Base-by-base conservation (phyloP, 2,797 vertebrate species). In the Galago senegalensis region DNA sequence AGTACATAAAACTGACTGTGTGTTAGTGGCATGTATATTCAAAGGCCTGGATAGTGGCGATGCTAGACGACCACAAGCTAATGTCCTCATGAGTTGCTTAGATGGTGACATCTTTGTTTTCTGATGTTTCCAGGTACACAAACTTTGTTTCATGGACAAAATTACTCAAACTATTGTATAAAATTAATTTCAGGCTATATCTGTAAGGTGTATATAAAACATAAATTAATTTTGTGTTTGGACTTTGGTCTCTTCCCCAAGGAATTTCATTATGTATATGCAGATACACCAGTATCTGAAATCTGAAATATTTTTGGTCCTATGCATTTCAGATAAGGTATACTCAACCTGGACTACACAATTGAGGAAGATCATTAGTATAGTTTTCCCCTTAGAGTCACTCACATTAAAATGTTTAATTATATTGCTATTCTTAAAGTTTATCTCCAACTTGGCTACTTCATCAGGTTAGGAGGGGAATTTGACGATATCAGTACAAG, bases 321-420 rank as follows among this genome's bases (percentile, higher is more conserved):
- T 31, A 67, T 3, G 65, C 53, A 58, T 79, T 79, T 79, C 21
- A n/a, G 7, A 25, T 79, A 58, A 79, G 23, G 12, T 21, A 37
- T 23, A 34, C n/a, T 58, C 76, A 79, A 37, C 53, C n/a, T 16
- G 13, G 23, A 84, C 65, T 60, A 77, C 0, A 31, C 31, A 67
- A 8, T 76, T 67, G 40, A 85, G 69, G 67, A 87, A 49, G 61
- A 81, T 67, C 31, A 23, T 67, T 88, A n/a, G 11, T 93, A 40
- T 29, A 63, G 23, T 73, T 94, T 89, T 13, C 49, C 40, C n/a
- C 17, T 86, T 31, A 91, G 80, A 69, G 94, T 67, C 49, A 63
- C 43, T 89, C 23, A 5, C 7, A 34, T 92, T 87, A 43, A 91
- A 76, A 60, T 37, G 60, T 13, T 84, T 16, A 60, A 7, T 61